Evolutionary conservation across 2,888 invertebrate genomes (phyloP).

Genomic region (Lacanobia oleracea): DNA sequence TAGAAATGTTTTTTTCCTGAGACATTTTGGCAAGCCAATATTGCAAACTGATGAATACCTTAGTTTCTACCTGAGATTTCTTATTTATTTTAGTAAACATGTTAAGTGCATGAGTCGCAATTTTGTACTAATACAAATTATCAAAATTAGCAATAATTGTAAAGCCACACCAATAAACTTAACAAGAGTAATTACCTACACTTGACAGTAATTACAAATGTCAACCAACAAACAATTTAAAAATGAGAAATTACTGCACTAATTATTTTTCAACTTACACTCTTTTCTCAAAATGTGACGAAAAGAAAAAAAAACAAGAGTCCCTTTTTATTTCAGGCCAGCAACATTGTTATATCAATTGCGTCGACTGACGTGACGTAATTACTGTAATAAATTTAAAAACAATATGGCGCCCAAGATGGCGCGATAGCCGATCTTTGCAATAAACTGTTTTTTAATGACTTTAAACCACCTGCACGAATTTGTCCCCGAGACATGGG

Average conservation of each 20-base stretch:
- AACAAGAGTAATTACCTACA: constrained; percentile 19
- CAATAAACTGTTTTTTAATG: constrained; percentile 84
- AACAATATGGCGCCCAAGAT: constrained; percentile 84
- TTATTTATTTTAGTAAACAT: not conserved
- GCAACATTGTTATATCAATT: constrained; percentile 70
- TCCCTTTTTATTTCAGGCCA: constrained; percentile 34
- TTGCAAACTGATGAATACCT: not conserved
- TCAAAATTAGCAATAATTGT: constrained; percentile 24
- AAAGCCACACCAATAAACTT: constrained; percentile 26
- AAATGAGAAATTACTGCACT: constrained; percentile 14
- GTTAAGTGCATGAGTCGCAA: not conserved
- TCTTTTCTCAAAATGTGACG: constrained; percentile 24
- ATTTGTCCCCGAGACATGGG: constrained; percentile 69
- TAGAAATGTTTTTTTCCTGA: not conserved
- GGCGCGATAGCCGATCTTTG: constrained; percentile 80
- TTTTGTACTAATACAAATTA: constrained; percentile 11
- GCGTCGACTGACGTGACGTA: constrained; percentile 76
- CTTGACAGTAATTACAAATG: constrained; percentile 24
- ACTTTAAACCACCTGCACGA: constrained; percentile 80
- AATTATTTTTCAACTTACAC: constrained; percentile 13
- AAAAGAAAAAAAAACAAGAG: constrained; percentile 30
- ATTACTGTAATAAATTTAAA: constrained; percentile 85
- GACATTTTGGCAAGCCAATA: not conserved
- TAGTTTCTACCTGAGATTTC: not conserved
- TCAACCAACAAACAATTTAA: constrained; percentile 32